Conservation (phyloP, 2,113 vertebrate species). For the Gnathonemus longibarbis region DNA sequence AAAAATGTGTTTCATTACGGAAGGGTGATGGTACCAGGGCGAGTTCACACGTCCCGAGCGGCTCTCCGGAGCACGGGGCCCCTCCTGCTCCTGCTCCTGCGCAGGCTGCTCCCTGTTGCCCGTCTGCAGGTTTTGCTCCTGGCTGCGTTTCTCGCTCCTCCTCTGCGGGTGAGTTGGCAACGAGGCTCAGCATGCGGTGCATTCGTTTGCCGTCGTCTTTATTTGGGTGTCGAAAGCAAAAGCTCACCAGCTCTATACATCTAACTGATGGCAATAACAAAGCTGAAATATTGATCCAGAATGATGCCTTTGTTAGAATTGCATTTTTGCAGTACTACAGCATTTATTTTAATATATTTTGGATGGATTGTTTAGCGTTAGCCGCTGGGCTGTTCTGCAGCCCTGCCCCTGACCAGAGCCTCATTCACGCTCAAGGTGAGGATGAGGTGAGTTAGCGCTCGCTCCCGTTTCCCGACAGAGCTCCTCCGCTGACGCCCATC, state of each 20-base stretch:
- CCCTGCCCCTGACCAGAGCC: background rate
- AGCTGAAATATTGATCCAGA: background rate
- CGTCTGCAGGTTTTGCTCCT: background rate
- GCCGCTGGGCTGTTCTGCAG: background rate
- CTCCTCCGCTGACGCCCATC: background rate
- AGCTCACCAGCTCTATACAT: background rate
- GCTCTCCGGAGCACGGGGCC: background rate
- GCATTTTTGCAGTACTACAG: background rate
- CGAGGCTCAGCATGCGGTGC: background rate
- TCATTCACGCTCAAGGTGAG: background rate
- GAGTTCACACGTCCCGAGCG: background rate
- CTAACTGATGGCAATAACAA: background rate
- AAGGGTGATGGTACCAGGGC: background rate
- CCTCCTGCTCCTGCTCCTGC: background rate
- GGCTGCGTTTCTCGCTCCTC: background rate
- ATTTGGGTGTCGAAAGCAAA: background rate
- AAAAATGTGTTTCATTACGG: conserved; percentile 2
- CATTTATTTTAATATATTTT: background rate
- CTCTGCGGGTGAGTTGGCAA: background rate
- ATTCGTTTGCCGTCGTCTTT: background rate
- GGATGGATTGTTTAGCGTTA: background rate
- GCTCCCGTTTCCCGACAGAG: background rate
- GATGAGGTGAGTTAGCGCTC: background rate
- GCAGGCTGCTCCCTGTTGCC: background rate
- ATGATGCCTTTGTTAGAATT: background rate